A percentile compares a stretch with the other conserved stretches of the same genome.
Conservation (phyloP, 2,888 invertebrate genomes). For the Andrena bucephala region DNA sequence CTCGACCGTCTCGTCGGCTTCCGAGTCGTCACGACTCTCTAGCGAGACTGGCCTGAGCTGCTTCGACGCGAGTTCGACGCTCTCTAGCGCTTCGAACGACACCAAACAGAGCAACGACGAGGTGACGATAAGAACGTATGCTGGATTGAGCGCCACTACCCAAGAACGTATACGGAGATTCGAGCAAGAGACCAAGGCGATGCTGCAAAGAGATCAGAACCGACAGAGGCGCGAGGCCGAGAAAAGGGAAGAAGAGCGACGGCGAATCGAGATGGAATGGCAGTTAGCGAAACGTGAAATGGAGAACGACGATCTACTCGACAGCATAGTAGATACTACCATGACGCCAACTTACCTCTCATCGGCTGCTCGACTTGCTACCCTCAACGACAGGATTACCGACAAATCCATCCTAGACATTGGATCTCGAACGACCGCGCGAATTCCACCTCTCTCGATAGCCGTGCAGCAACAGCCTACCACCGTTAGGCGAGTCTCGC, state of each 20-base stretch:
- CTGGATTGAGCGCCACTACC: constrained; percentile 87
- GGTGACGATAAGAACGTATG: constrained; percentile 87
- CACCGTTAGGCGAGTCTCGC: constrained; percentile 71
- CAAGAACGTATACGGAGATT: constrained; percentile 90
- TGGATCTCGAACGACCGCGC: constrained; percentile 71
- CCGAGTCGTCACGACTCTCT: constrained; percentile 63
- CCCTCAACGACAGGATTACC: constrained; percentile 71
- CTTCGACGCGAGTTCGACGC: constrained; percentile 81
- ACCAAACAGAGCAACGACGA: constrained; percentile 83
- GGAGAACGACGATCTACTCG: constrained; percentile 86
- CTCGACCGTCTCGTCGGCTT: constrained; percentile 68
- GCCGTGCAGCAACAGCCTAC: constrained; percentile 79
- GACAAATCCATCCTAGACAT: constrained; percentile 67
- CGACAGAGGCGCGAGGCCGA: constrained; percentile 81
- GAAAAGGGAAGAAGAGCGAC: constrained; percentile 86
- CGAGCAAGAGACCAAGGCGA: constrained; percentile 91
- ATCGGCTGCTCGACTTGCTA: constrained; percentile 69
- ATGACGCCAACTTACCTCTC: constrained; percentile 74
- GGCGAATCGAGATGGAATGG: constrained; percentile 86
- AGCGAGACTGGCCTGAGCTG: constrained; percentile 72
- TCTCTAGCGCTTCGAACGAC: constrained; percentile 79
- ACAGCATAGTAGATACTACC: constrained; percentile 85
- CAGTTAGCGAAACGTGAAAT: constrained; percentile 86
- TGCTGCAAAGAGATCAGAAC: constrained; percentile 86
- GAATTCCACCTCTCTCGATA: constrained; percentile 75